Percentiles rank a stretch among this genome's conserved stretches.
Conservation (phyloP, 1,140 invertebrate genomes). For the Penaeus indicus region DNA sequence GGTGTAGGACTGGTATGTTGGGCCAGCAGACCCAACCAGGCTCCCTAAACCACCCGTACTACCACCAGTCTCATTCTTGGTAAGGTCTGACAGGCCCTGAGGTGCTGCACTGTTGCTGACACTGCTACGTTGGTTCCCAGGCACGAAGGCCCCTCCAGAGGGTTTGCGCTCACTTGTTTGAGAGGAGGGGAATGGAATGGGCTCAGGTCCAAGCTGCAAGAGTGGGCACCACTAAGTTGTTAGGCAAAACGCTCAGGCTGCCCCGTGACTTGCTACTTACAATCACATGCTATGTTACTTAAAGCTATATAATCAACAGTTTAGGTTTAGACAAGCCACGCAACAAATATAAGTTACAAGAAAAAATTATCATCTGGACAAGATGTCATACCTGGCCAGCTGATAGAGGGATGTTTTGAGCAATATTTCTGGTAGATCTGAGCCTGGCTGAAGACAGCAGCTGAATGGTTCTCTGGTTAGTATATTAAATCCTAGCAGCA, state of each 20-base stretch:
- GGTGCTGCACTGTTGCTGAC: slow-evolving; percentile 47
- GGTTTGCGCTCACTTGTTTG: slow-evolving; percentile 64
- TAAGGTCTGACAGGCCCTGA: slow-evolving; percentile 50
- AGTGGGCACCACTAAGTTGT: slow-evolving; percentile 61
- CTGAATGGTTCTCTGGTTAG: too few relatives aligned
- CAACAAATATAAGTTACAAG: too few relatives aligned
- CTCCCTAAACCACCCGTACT: slow-evolving; percentile 56
- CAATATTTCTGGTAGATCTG: too few relatives aligned
- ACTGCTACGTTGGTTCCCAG: slow-evolving; percentile 58
- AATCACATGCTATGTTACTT: too few relatives aligned
- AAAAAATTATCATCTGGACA: too few relatives aligned
- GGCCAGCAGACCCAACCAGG: slow-evolving; percentile 59
- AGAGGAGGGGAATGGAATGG: slow-evolving; percentile 69
- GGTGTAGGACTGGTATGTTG: slow-evolving; percentile 59
- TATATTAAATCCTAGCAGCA: too few relatives aligned
- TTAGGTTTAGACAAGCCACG: too few relatives aligned
- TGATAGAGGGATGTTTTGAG: too few relatives aligned
- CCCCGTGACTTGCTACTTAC: too few relatives aligned
- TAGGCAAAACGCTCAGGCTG: slow-evolving; percentile 40
- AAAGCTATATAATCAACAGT: too few relatives aligned
- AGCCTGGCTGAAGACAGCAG: too few relatives aligned
- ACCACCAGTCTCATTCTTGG: slow-evolving; percentile 60
- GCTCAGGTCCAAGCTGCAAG: slow-evolving; percentile 67
- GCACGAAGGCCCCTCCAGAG: slow-evolving; percentile 48
- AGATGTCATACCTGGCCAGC: too few relatives aligned